These are phyloP conservation scores for Diglossa cyanea DNA, from an alignment of 2,797 vertebrate species.

Conservation along the genomic window DNA sequence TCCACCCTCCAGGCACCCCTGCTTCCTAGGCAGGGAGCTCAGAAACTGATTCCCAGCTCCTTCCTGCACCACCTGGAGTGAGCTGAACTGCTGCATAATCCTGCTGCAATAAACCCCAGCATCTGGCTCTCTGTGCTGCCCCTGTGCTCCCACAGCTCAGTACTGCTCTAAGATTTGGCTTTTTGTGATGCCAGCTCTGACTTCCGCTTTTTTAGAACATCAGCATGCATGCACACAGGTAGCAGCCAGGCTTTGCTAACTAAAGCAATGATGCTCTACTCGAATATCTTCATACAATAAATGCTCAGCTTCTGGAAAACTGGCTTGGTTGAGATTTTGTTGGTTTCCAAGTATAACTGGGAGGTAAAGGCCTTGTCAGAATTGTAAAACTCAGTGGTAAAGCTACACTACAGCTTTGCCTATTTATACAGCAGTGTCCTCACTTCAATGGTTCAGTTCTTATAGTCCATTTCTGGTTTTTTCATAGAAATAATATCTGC, in stretches of 20 bases:
- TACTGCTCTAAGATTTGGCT: background rate
- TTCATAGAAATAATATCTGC: background rate
- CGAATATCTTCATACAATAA: background rate
- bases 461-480: background rate
- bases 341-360: background rate
- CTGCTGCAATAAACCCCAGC: background rate
- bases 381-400: background rate
- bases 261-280: background rate
- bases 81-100: background rate
- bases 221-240: rapidly evolving
- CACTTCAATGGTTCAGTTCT: background rate
- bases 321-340: background rate
- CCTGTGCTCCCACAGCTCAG: background rate
- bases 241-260: background rate
- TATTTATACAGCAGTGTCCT: background rate
- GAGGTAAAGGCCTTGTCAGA: background rate
- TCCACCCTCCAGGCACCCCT: background rate
- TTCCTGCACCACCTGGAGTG: background rate
- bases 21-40: background rate
- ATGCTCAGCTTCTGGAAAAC: background rate
- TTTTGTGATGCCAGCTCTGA: background rate
- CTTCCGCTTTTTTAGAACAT: background rate
- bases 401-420: background rate
- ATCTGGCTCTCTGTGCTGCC: background rate
- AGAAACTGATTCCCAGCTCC: background rate